Percentiles rank a stretch among this genome's conserved stretches.
Conservation (phyloP, 2,888 invertebrate genomes). For the Pelosia muscerda region DNA sequence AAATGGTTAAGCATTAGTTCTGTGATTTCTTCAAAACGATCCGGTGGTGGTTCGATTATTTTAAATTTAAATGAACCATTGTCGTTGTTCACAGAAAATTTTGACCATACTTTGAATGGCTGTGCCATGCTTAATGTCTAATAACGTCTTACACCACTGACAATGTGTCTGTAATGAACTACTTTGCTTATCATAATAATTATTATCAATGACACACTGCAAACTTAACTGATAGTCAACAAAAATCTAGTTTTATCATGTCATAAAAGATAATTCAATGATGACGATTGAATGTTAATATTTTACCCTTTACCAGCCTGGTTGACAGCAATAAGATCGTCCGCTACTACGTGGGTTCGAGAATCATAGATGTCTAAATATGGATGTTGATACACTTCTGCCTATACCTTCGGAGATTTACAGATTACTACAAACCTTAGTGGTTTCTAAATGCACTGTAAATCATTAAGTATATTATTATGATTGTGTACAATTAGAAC, state of each 20-base stretch:
- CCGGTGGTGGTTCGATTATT: conserved; percentile 45
- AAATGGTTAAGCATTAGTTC: conserved; percentile 44
- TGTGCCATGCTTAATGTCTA: neutral
- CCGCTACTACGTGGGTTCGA: too few relatives aligned
- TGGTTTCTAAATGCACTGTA: too few relatives aligned
- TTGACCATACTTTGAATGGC: conserved; percentile 35
- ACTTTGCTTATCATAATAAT: neutral
- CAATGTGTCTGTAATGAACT: neutral
- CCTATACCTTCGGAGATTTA: too few relatives aligned
- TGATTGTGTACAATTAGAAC: neutral
- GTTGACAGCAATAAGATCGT: too few relatives aligned
- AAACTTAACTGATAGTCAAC: neutral
- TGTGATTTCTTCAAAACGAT: conserved; percentile 35
- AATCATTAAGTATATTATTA: too few relatives aligned
- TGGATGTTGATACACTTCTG: too few relatives aligned
- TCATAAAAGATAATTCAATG: neutral
- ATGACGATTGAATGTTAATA: too few relatives aligned
- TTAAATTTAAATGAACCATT: conserved; percentile 40
- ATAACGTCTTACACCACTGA: neutral
- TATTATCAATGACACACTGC: neutral
- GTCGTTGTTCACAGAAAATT: conserved; percentile 33
- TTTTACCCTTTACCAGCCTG: too few relatives aligned
- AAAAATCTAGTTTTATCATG: neutral
- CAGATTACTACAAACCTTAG: too few relatives aligned
- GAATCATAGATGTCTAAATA: too few relatives aligned